Evolutionary conservation across 1,140 invertebrate species (phyloP), one percentile per base, ranked within the genome.

Genomic region (Drosophila ogumai): DNA sequence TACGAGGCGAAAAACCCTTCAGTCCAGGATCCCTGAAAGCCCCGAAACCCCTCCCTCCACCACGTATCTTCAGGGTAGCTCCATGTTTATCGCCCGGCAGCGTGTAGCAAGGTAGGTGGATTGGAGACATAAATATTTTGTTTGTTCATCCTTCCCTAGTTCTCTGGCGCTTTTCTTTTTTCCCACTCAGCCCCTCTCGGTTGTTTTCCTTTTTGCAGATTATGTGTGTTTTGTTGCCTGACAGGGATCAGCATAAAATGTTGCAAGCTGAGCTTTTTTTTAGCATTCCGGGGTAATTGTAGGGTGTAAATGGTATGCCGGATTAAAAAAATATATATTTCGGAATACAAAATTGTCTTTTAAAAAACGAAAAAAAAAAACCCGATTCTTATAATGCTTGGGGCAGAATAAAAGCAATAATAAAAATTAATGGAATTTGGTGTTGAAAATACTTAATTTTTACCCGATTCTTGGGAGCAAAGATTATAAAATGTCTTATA

Each of bases 221-320:
- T 92, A 92, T 92, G 91, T 92, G 91, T 92, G 91, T 92, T 92
- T 92, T 92, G 91, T 92, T 91, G 80, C 87, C 91, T 92, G 91
- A 92, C 91, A 92, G 91, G 91, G 91, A 92, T 92, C 91, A 92
- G 91, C 91, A 92, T 92, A 92, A 92, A 92, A 92, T 92, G 91
- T 91, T 92, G 91, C 91, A 91, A 92, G 84, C 91, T 92, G 91
- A 91, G 91, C 87, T 82, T 90, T 88, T 86, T 79, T 72, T 78
- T 63, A 61, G 28, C 52, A 55, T 52, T 66, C 41, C 50, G 40
- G 49, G 40, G 60, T 74, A 69, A 59, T 77, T 68, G 56, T 22
- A 66, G 60, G 72, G 72, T 75, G 72, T 54, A 56, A 66, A 61
- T 56, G 75, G 54, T 78, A 71, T 57, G 36, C 22, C 10, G 22